Evolutionary conservation across 1,140 invertebrate genomes (phyloP).

Genomic region (Eulimnadia texana): DNA sequence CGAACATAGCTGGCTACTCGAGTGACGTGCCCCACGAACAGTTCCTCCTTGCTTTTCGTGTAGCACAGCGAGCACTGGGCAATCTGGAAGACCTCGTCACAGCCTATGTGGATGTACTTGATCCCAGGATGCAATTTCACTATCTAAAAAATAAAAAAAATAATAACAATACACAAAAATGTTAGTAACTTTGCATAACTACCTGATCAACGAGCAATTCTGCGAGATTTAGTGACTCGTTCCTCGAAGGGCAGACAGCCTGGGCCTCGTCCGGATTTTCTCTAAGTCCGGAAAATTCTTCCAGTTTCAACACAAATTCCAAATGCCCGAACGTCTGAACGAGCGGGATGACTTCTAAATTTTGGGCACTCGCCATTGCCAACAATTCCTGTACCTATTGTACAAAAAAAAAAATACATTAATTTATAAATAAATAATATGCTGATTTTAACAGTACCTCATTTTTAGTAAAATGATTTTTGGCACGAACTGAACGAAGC

Average conservation of each 20-base stretch:
- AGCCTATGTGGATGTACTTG: conserved; percentile 41
- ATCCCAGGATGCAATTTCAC: conserved; percentile 36
- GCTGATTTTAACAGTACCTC: too few relatives aligned
- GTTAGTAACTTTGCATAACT: background rate
- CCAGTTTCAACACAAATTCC: conserved; percentile 41
- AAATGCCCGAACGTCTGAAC: conserved; percentile 43
- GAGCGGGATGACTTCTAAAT: conserved; percentile 37
- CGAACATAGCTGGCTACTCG: conserved; percentile 31
- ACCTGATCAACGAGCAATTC: conserved; percentile 33
- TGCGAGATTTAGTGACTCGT: conserved; percentile 39
- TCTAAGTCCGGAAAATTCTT: conserved; percentile 33
- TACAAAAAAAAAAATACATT: conserved; percentile 20
- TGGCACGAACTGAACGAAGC: conserved; percentile 40
- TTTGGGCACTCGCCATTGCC: conserved; percentile 28
- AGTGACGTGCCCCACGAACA: conserved; percentile 56
- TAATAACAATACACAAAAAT: background rate
- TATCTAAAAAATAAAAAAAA: conserved; percentile 20
- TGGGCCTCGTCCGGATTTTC: conserved; percentile 38
- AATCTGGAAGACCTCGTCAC: conserved; percentile 51
- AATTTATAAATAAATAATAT: background rate
- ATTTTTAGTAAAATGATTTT: conserved; percentile 31
- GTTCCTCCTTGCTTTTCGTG: conserved; percentile 32
- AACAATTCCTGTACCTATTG: conserved; percentile 24
- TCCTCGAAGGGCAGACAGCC: conserved; percentile 52
- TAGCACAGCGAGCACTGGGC: conserved; percentile 60